These are phyloP conservation scores for Cyprinella venusta DNA, from an alignment of 2,797 vertebrate genomes.

Conservation along the genomic window DNA sequence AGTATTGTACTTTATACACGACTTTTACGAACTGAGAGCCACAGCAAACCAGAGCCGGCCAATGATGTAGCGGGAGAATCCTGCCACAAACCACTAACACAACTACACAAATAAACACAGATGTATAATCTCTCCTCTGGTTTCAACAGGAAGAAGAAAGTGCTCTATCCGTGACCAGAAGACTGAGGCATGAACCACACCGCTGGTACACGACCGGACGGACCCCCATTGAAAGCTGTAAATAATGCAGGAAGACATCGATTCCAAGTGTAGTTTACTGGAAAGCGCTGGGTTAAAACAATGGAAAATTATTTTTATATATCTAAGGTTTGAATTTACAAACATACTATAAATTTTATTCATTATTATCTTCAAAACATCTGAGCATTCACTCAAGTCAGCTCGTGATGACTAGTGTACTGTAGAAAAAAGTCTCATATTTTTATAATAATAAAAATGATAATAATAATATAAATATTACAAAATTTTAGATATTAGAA, in stretches of 20 bases:
- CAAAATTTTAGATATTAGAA: no score
- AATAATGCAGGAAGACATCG: neutral
- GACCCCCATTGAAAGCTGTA: neutral
- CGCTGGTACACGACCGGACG: neutral
- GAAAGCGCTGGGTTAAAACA: neutral
- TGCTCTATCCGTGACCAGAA: conserved; percentile 2
- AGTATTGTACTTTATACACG: neutral
- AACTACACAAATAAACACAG: conserved; percentile 41
- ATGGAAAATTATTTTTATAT: neutral
- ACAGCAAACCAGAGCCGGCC: neutral
- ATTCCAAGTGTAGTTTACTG: neutral
- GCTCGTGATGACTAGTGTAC: no score
- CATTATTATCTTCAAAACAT: no score
- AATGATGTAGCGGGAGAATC: neutral
- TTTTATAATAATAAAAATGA: no score
- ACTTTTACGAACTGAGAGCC: neutral
- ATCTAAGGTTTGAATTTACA: neutral
- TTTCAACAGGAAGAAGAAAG: no score
- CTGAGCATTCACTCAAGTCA: no score
- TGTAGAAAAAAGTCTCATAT: no score
- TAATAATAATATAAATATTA: no score
- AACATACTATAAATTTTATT: no score
- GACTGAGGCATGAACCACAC: neutral
- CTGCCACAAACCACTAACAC: conserved; percentile 9
- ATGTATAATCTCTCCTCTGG: neutral